phyloP scores from a whole-genome alignment of 2,888 invertebrate genomes.

The Leucophenga montana region DNA sequence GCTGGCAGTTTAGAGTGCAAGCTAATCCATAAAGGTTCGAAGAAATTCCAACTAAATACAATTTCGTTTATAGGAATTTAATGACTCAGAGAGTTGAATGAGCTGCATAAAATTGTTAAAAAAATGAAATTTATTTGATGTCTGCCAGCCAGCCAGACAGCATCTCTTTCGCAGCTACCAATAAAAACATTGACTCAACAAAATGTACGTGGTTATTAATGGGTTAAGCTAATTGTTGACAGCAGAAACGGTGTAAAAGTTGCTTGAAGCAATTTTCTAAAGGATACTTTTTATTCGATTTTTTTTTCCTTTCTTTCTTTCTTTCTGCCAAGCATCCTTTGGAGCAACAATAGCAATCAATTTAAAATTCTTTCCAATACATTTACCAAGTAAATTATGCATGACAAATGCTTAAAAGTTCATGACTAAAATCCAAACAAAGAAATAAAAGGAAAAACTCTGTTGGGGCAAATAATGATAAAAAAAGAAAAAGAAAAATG shows the following conservation, averaged over 20 bases:
- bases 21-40: too few relatives aligned
- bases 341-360: conserved; percentile 62
- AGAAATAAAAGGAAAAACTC: conserved; percentile 39
- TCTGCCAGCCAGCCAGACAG: neutral
- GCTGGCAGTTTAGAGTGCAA: neutral
- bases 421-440: conserved; percentile 64
- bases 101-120: too few relatives aligned
- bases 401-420: conserved; percentile 66
- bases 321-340: neutral
- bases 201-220: conserved; percentile 49
- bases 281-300: too few relatives aligned
- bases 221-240: conserved; percentile 66
- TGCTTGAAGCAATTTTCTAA: neutral
- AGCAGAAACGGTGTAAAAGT: conserved; percentile 34
- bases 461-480: conserved; percentile 18
- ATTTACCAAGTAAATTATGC: conserved; percentile 67
- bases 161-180: too few relatives aligned
- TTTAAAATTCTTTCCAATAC: conserved; percentile 69
- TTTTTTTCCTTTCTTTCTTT: conserved; percentile 43
- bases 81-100: too few relatives aligned
- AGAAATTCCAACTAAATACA: too few relatives aligned
- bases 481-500: conserved; percentile 43
- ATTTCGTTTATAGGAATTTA: too few relatives aligned
- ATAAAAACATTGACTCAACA: too few relatives aligned
- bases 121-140: too few relatives aligned